Conservation (phyloP, 92 coral and sea anemone genomes). For the Muricea muricata region DNA sequence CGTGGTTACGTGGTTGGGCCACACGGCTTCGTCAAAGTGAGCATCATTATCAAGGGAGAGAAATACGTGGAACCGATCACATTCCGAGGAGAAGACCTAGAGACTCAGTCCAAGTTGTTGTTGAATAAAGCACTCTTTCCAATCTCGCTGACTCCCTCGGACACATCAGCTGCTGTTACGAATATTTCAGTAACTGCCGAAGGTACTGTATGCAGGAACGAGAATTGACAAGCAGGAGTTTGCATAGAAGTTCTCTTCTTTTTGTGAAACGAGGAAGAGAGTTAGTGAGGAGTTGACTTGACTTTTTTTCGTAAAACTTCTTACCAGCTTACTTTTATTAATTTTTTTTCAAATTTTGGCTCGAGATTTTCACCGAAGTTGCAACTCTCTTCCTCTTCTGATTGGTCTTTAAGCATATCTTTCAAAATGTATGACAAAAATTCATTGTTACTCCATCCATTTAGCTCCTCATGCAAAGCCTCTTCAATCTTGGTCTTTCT, state of each 20-base stretch:
- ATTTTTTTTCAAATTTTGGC: no score
- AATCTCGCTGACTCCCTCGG: slow-evolving; percentile 74
- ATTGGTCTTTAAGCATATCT: not conserved
- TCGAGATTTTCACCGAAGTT: no score
- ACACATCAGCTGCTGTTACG: slow-evolving; percentile 70
- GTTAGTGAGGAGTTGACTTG: no score
- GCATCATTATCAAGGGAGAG: slow-evolving; percentile 81
- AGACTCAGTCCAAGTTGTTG: slow-evolving; percentile 70
- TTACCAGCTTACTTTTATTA: no score
- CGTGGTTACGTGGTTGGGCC: slow-evolving; percentile 78
- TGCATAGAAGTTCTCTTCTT: no score
- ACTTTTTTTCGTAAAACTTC: no score
- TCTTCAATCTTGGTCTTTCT: slow-evolving; percentile 93
- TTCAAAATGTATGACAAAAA: not conserved
- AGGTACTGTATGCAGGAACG: slow-evolving; percentile 59
- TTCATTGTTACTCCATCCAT: not conserved
- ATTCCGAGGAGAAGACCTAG: slow-evolving; percentile 83
- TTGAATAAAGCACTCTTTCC: slow-evolving; percentile 75
- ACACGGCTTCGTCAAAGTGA: slow-evolving; percentile 68
- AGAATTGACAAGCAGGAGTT: no score
- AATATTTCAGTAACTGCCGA: slow-evolving; percentile 90
- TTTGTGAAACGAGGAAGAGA: no score
- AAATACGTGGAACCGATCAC: slow-evolving; percentile 67
- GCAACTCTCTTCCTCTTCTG: no score
- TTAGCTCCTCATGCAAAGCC: slow-evolving; percentile 94